Evolutionary conservation across 2,113 vertebrate genomes (phyloP), one percentile per base, ranked within the genome.

Genomic region (Lynx canadensis): DNA sequence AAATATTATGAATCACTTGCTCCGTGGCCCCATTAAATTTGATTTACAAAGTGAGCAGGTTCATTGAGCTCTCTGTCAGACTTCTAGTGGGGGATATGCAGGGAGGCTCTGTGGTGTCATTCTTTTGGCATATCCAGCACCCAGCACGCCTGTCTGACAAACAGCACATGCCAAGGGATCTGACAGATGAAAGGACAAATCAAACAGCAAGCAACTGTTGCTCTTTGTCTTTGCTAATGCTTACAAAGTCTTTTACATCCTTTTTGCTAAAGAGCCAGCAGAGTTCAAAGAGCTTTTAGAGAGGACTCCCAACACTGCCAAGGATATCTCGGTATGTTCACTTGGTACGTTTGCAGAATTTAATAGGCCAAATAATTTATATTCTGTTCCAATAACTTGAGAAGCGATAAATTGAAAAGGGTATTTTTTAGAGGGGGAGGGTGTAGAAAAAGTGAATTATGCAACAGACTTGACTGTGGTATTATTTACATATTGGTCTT

Each of bases 401-500:
- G 50, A 79, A 85, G 31, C 60, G 33, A 60, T 85, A 31, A 23
- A 86, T 11, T 6, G 21, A 90, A 55, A 74, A 25, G 68, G 21
- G 3, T 65, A 83, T 55, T 41, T 27, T 48, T 85, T 33, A 25
- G 41, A 27, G 76, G 7, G 74, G 4, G 31, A 29, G 10, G 9
- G 36, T 48, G 60, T 57, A 48, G 81, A 69, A 91, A 79, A 69
- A 71, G 50, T 69, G 41, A 79, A 71, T 91, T 79, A 86, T 91
- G 60, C 48, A 69, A 33, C 3, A 9, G 48, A 86, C 13, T 86
- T 68, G 63, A 86, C 38, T 27, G 13, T 14, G 25, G 13, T 90
- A 41, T 41, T 86, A 25, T 86, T 91, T n/a, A 27, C 38, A 14
- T 69, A 33, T 60, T 69, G 81, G 50, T 79, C 18, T 41, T 60